Evolutionary conservation across 2,888 invertebrate genomes (phyloP).

Genomic region (Pristionchus arcanus): DNA sequence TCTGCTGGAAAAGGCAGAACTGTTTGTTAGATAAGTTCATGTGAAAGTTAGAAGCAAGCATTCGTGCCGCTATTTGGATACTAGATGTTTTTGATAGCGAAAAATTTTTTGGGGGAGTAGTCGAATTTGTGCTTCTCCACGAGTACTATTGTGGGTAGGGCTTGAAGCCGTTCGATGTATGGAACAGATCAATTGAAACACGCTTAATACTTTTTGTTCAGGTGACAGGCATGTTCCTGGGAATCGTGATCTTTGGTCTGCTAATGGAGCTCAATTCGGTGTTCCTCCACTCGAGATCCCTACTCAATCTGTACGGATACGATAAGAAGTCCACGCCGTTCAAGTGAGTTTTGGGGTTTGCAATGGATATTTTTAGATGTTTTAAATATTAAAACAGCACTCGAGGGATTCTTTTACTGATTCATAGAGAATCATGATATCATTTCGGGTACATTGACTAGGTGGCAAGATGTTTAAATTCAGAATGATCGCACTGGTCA

Average conservation of each 20-base stretch:
- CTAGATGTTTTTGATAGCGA: neutral
- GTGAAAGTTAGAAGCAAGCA: neutral
- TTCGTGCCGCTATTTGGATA: too few species aligned
- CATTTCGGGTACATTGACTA: neutral
- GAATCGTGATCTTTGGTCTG: slow-evolving; percentile 76
- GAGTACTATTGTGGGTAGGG: neutral
- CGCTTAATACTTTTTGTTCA: neutral
- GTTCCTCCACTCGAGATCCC: slow-evolving; percentile 71
- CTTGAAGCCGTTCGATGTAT: neutral
- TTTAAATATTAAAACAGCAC: too few species aligned
- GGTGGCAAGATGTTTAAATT: neutral
- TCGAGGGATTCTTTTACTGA: too few species aligned
- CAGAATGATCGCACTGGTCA: slow-evolving; percentile 75
- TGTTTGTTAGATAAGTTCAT: neutral
- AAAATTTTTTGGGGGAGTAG: neutral
- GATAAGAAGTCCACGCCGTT: slow-evolving; percentile 47
- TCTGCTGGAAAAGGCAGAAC: neutral
- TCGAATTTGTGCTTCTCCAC: neutral
- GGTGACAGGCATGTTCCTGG: slow-evolving; percentile 66
- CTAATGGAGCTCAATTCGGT: slow-evolving; percentile 78
- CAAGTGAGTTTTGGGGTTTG: slow-evolving; percentile 9
- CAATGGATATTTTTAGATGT: too few species aligned
- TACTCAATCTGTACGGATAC: slow-evolving; percentile 63
- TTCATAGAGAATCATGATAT: too few species aligned
- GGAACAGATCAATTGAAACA: neutral